These are phyloP conservation scores for Conus ventricosus DNA, from an alignment of 1,140 invertebrate genomes.

Conservation along the genomic window DNA sequence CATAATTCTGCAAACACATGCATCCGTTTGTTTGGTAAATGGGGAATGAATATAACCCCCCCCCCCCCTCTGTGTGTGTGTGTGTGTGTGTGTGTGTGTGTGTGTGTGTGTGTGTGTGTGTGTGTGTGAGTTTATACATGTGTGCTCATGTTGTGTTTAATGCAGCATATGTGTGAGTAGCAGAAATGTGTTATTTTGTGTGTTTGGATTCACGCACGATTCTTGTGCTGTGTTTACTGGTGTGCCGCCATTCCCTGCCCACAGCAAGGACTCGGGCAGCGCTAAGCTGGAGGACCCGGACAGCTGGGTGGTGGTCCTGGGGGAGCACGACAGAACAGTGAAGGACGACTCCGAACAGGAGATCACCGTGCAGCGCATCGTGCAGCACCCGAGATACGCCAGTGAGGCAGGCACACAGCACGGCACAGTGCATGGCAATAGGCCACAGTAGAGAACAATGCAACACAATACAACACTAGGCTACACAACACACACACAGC, in stretches of 20 bases:
- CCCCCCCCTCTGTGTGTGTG: too few species aligned
- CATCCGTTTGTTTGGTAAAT: too few species aligned
- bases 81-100: too few species aligned
- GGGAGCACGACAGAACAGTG: conserved; percentile 76
- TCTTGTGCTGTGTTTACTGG: not conserved
- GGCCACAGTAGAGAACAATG: too few species aligned
- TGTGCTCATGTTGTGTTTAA: not conserved
- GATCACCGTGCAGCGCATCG: conserved; percentile 46
- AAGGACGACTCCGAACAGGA: conserved; percentile 49
- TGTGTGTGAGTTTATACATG: not conserved
- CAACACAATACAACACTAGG: too few species aligned
- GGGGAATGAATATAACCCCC: too few species aligned
- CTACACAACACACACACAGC: too few species aligned
- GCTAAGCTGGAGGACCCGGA: conserved; percentile 26
- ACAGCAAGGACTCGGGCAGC: conserved; percentile 22
- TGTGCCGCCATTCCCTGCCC: too few species aligned
- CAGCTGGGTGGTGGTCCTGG: conserved; percentile 74
- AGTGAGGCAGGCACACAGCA: conserved; percentile 16
- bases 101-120: too few species aligned
- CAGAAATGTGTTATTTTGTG: too few species aligned
- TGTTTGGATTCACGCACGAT: not conserved
- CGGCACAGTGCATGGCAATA: too few species aligned
- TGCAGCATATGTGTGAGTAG: not conserved
- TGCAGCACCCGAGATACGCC: conserved; percentile 47
- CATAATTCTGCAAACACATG: too few species aligned